These are phyloP conservation scores for Rutilus rutilus DNA, from an alignment of 2,113 vertebrate genomes.

Conservation along the genomic window DNA sequence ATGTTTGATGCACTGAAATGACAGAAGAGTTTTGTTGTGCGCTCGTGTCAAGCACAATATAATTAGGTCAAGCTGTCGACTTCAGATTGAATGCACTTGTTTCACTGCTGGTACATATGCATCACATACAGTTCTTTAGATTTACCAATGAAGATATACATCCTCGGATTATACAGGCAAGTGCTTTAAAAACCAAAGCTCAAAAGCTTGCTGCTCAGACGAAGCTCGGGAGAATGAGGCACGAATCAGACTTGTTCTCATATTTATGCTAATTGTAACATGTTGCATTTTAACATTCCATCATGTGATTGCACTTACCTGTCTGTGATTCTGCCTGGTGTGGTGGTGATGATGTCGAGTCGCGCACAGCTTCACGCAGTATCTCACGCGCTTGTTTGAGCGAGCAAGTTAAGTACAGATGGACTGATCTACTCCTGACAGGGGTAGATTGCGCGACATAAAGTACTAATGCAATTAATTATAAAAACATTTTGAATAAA, in stretches of 20 bases:
- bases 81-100: background rate
- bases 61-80: background rate
- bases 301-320: conserved; percentile 53
- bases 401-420: conserved; percentile 46
- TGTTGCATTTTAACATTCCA: background rate
- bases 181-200: background rate
- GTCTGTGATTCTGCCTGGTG: conserved; percentile 44
- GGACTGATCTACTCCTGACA: conserved; percentile 35
- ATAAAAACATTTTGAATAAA: background rate
- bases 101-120: background rate
- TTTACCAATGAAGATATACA: background rate
- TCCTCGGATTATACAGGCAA: background rate
- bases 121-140: background rate
- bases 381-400: background rate
- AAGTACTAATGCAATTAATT: background rate
- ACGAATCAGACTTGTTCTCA: background rate
- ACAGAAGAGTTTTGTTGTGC: background rate
- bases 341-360: background rate
- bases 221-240: background rate
- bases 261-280: background rate
- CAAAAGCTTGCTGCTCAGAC: background rate
- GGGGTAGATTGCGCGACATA: background rate
- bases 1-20: background rate
- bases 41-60: background rate
- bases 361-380: background rate